phyloP scores from a whole-genome alignment of 1,140 invertebrate species.

The Heliconius nattereri region DNA sequence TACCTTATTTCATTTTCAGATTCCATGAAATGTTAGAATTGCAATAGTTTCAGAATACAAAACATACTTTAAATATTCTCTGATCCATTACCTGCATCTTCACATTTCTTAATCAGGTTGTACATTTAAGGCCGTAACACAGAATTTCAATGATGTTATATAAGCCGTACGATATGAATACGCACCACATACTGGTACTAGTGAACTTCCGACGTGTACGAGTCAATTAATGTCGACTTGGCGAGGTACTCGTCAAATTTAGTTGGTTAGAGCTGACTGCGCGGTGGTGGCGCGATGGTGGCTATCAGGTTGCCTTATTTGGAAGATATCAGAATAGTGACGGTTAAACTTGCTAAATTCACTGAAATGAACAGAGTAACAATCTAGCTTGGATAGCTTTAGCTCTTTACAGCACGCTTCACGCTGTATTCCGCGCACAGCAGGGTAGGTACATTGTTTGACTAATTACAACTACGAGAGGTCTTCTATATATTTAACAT shows the following conservation, averaged over 20 bases:
- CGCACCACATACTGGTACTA: neutral
- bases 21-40: no score
- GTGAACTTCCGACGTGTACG: neutral
- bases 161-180: neutral
- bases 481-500: no score
- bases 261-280: neutral
- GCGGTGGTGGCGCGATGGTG: neutral
- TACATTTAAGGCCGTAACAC: neutral
- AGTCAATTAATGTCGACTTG: conserved; percentile 8
- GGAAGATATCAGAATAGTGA: neutral
- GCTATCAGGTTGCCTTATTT: neutral
- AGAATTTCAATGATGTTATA: neutral
- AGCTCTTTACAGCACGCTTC: no score
- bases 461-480: no score
- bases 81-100: no score
- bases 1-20: no score
- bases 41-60: no score
- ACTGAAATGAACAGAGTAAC: neutral
- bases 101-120: neutral
- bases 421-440: no score
- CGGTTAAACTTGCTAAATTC: neutral
- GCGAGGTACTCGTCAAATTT: conserved; percentile 4
- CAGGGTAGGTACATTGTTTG: no score
- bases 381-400: no score
- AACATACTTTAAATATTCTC: no score